phyloP scores from a whole-genome alignment of 1,140 invertebrate species.

The Leptoteleia sp. region DNA sequence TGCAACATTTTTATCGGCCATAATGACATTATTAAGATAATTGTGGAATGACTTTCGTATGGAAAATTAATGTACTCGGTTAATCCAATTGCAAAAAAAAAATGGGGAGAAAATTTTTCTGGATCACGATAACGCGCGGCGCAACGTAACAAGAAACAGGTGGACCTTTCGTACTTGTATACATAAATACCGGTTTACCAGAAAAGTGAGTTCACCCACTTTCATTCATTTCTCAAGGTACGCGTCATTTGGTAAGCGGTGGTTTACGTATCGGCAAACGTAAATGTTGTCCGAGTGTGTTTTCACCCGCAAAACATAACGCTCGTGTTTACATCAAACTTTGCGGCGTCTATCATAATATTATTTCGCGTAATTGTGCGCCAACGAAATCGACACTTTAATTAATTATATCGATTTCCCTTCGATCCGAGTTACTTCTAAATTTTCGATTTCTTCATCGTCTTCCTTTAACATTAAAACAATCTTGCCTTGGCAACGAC shows the following conservation, averaged over 20 bases:
- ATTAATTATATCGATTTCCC: not conserved
- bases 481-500: no score
- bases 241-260: constrained; percentile 67
- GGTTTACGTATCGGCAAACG: constrained; percentile 43
- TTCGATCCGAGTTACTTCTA: not conserved
- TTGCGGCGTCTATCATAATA: constrained; percentile 63
- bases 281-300: constrained; percentile 50
- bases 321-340: constrained; percentile 64
- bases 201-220: constrained; percentile 72
- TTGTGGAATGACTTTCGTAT: constrained; percentile 8
- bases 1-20: not conserved
- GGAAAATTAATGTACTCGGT: constrained; percentile 16
- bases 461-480: no score
- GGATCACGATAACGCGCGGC: constrained; percentile 32
- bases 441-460: constrained; percentile 6
- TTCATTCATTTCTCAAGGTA: constrained; percentile 68
- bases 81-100: constrained; percentile 29
- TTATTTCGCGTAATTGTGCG: constrained; percentile 44
- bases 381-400: constrained; percentile 30
- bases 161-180: constrained; percentile 53
- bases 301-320: constrained; percentile 67
- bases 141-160: constrained; percentile 54
- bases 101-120: constrained; percentile 38
- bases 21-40: constrained; percentile 11
- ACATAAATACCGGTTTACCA: constrained; percentile 58